These are phyloP conservation scores for Chanos chanos DNA, from an alignment of 2,797 vertebrate species.

Conservation along the genomic window DNA sequence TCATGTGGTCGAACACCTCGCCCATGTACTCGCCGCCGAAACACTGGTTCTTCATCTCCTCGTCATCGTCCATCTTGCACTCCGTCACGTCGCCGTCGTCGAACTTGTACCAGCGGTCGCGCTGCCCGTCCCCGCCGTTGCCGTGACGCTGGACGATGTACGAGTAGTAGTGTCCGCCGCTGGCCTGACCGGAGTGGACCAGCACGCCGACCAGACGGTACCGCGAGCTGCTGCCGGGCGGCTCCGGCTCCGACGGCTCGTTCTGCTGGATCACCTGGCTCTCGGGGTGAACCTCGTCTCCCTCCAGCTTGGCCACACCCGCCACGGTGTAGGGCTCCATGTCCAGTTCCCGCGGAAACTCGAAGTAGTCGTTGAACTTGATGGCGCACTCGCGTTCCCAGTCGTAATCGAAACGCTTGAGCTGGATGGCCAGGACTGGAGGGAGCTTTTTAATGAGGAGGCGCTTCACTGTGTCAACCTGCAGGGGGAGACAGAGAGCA, in stretches of 20 bases:
- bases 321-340: conserved; percentile 98
- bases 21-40: conserved; percentile 99
- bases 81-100: conserved; percentile 91
- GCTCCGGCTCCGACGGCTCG: conserved; percentile 82
- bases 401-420: conserved; percentile 97
- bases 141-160: conserved; percentile 95
- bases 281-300: conserved; percentile 91
- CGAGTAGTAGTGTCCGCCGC: conserved; percentile 96
- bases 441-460: conserved; percentile 96
- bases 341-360: conserved; percentile 96
- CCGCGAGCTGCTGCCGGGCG: conserved; percentile 81
- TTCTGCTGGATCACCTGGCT: conserved; percentile 93
- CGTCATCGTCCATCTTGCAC: conserved; percentile 99
- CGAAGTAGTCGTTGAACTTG: conserved; percentile 99
- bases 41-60: conserved; percentile 99
- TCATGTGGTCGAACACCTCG: conserved; percentile 99
- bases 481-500: not conserved
- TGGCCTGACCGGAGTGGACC: conserved; percentile 97
- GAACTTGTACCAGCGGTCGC: conserved; percentile 94
- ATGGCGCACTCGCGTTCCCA: conserved; percentile 99
- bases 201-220: conserved; percentile 95
- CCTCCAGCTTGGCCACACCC: conserved; percentile 93
- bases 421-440: conserved; percentile 94
- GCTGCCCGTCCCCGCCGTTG: conserved; percentile 79
- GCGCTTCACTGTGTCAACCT: conserved; percentile 98